Percentiles rank a stretch among this genome's conserved stretches.
These are phyloP conservation scores for Megaceryle alcyon DNA, from an alignment of 2,797 vertebrate species.

Conservation along the genomic window DNA sequence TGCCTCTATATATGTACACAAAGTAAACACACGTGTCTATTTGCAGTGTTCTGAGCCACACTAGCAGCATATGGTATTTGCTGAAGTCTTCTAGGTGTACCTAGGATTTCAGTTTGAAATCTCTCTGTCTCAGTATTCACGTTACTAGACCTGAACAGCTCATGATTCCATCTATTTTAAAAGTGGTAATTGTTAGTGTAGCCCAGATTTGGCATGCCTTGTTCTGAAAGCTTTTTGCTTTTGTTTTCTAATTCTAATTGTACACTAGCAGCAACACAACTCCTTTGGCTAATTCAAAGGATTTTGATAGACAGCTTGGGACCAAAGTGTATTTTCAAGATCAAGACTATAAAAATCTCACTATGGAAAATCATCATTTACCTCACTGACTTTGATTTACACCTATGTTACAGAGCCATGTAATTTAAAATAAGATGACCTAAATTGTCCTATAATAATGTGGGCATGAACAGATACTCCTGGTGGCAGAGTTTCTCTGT, in stretches of 20 bases:
- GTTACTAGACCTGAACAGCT: not conserved
- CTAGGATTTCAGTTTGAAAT: not conserved
- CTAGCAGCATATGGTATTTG: not conserved
- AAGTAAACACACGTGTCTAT: not conserved
- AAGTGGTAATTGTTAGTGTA: not conserved
- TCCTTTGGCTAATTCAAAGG: not conserved
- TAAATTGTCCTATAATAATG: slow-evolving; percentile 67
- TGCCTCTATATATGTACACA: not conserved
- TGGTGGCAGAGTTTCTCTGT: slow-evolving; percentile 23
- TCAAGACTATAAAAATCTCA: slow-evolving; percentile 54
- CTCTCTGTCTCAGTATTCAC: not conserved
- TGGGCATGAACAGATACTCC: not conserved
- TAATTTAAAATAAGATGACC: slow-evolving; percentile 65
- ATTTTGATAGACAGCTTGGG: slow-evolving; percentile 14
- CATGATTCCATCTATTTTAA: not conserved
- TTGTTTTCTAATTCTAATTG: slow-evolving; percentile 42
- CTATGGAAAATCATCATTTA: slow-evolving; percentile 57
- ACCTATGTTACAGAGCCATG: slow-evolving; percentile 53
- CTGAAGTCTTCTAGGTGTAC: not conserved
- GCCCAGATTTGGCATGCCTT: not conserved
- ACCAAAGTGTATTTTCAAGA: slow-evolving; percentile 44
- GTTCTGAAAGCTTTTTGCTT: slow-evolving; percentile 20
- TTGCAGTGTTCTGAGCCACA: not conserved
- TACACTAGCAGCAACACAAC: not conserved
- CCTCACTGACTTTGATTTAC: slow-evolving; percentile 71